Evolutionary conservation across 2,797 vertebrate species (phyloP).

Genomic region (Sebastes itinus): DNA sequence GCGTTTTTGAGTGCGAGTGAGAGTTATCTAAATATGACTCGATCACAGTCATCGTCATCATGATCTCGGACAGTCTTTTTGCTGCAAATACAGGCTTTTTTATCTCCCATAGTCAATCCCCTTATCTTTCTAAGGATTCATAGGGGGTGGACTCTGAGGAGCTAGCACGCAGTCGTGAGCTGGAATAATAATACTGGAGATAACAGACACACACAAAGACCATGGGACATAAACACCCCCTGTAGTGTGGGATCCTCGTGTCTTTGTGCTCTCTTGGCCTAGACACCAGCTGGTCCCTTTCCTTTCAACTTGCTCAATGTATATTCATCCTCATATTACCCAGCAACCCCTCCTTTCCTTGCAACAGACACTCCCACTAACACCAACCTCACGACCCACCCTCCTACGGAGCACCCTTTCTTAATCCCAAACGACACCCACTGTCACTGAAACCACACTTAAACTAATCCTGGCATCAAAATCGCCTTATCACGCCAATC

Average conservation of each 20-base stretch:
- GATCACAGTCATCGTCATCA: not conserved
- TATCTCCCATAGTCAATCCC: not conserved
- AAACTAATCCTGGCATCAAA: conserved; percentile 41
- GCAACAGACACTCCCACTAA: conserved; percentile 9
- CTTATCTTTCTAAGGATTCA: conserved; percentile 9
- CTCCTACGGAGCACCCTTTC: not conserved
- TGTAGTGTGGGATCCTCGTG: conserved; percentile 15
- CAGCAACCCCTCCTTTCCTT: conserved; percentile 11
- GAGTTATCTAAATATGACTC: not conserved
- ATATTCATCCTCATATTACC: conserved; percentile 55
- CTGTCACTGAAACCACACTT: conserved; percentile 11
- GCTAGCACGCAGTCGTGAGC: not conserved
- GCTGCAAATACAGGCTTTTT: not conserved
- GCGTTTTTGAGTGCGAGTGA: not conserved
- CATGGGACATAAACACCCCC: conserved; percentile 4
- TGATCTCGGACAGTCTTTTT: conserved; percentile 4
- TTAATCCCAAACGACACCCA: conserved; percentile 40
- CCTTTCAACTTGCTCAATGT: conserved; percentile 46
- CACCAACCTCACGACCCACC: not conserved
- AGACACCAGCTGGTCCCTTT: conserved; percentile 68
- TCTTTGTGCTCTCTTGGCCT: conserved; percentile 50
- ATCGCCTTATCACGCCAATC: conserved; percentile 36
- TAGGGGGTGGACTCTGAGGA: not conserved
- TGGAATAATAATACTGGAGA: conserved; percentile 11
- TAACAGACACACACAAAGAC: conserved; percentile 12